These are phyloP conservation scores for Clinocottus analis DNA, from an alignment of 2,113 vertebrate species.

Conservation along the genomic window DNA sequence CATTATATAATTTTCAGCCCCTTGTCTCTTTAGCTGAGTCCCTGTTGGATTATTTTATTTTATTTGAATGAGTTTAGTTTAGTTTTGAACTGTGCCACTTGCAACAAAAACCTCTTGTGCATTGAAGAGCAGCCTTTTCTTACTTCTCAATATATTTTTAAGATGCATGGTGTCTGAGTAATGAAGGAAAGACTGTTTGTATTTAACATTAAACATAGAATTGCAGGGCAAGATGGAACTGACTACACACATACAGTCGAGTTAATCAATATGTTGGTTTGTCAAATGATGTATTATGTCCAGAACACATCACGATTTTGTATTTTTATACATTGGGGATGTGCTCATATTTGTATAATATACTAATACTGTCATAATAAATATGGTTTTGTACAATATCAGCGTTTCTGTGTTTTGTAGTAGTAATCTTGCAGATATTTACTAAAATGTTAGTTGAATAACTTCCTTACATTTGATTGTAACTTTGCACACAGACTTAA, in stretches of 20 bases:
- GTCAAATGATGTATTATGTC: slow-evolving; percentile 32
- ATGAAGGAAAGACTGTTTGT: background rate
- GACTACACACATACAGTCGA: slow-evolving; percentile 50
- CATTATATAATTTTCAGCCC: background rate
- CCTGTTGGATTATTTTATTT: slow-evolving; percentile 4
- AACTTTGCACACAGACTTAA: background rate
- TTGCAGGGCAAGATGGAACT: slow-evolving; percentile 56
- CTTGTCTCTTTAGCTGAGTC: background rate
- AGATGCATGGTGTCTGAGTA: background rate
- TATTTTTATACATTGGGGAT: slow-evolving; percentile 66
- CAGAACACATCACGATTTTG: slow-evolving; percentile 49
- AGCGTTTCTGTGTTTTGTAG: slow-evolving; percentile 14
- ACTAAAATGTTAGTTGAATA: background rate
- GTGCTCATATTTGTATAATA: slow-evolving; percentile 70
- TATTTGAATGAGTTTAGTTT: background rate
- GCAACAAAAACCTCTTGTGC: background rate
- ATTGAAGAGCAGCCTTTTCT: slow-evolving; percentile 1
- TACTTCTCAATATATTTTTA: background rate
- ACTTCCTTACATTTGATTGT: background rate
- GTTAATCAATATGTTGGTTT: slow-evolving; percentile 38
- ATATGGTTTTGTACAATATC: slow-evolving; percentile 76
- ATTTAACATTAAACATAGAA: slow-evolving; percentile 2
- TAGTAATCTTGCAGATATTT: background rate
- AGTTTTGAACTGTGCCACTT: background rate
- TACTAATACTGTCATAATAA: slow-evolving; percentile 81